Evolutionary conservation across 2,797 vertebrate genomes (phyloP), one percentile per base, ranked within the genome.

Genomic region (Tangara arthus): DNA sequence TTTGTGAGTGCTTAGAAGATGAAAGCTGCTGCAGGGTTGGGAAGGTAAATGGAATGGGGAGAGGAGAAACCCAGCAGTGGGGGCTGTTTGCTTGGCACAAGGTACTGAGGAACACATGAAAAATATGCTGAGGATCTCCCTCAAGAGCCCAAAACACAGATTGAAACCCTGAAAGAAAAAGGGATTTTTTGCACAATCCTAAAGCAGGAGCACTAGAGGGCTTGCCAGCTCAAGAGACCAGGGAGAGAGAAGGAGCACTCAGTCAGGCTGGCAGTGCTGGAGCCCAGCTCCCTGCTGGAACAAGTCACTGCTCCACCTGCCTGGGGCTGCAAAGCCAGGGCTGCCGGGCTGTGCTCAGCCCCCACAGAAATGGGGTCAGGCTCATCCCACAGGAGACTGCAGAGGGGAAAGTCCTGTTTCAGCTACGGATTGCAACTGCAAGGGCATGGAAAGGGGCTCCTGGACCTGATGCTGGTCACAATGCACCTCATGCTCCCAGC

Each of bases 391-490:
- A 52, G 68, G 11, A 66, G 6, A 15, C 73, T 52, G 22, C 49
- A 20, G 19, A 35, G 41, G 27, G 47, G 34, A 84, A 75, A 15
- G 41, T 12, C 28, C 53, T 12, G 3, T 35, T 70, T 34, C 65
- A 87, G 35, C 28, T 30, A 8, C 0, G 1, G 23, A 21, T 10
- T 71, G 44, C 30, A 46, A 4, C 10, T 1, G 1, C 0, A 1
- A 71, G 37, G 57, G 18, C 23, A 8, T 14, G n/a, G 69, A 46
- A 66, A 50, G 17, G 21, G 32, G n/a, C 24, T 69, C 57, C 42
- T 59, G 0, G 4, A 28, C 8, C 55, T 24, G 30, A 12, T 3
- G 4, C 3, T 0, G 4, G 41, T 59, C 57, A 22, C 0, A 10
- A 20, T 9, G 39, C 27, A 30, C 5, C 3, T 35, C 59, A 46